Base-by-base conservation (phyloP, 2,888 invertebrate species). In the Drosophila meridiana region DNA sequence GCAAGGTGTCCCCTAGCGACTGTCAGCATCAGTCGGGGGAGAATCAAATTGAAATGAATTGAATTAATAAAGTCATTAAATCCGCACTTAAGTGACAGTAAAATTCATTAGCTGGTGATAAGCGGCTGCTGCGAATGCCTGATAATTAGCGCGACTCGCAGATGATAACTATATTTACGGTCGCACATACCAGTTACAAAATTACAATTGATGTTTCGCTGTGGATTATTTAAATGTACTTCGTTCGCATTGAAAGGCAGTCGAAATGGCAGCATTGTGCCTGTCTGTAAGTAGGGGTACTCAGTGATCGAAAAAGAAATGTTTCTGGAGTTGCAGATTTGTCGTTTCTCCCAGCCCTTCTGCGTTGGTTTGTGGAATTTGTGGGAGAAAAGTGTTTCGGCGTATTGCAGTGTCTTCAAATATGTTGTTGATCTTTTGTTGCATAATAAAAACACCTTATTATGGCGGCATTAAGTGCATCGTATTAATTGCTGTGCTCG, bases 21-120 rank as follows among this genome's bases (percentile, higher is more conserved):
- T 43, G 43, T 47, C 20, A 50, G n/a, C 53, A 30, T 20, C 55
- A 64, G 36, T 42, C 45, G 53, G 67, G 66, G 38, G 53, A 58
- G 59, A 66, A 73, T 63, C 78, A 76, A 87, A 87, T 89, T 36
- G 50, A 52, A 50, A 26, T 52, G 32, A 50, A 52, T 52, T 52
- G 70, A 78, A 82, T 89, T 68, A 89, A 88, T 87, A 71, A 87
- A 87, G 87, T 80, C 77, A 87, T 89, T 85, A 70, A 80, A 89
- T 85, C 82, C 80, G 75, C 70, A 73, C 75, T 87, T 87, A 89
- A 87, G 78, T 87, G 87, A 83, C 89, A 85, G 81, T 87, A 74
- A 87, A 87, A 77, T 76, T 80, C 80, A 82, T 81, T 81, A 87
- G 77, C 69, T 67, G 68, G 69, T 70, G 78, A 82, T 85, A 82